Evolutionary conservation across 2,888 invertebrate species (phyloP), one percentile per base, ranked within the genome.

Genomic region (Amphimallon solstitiale): DNA sequence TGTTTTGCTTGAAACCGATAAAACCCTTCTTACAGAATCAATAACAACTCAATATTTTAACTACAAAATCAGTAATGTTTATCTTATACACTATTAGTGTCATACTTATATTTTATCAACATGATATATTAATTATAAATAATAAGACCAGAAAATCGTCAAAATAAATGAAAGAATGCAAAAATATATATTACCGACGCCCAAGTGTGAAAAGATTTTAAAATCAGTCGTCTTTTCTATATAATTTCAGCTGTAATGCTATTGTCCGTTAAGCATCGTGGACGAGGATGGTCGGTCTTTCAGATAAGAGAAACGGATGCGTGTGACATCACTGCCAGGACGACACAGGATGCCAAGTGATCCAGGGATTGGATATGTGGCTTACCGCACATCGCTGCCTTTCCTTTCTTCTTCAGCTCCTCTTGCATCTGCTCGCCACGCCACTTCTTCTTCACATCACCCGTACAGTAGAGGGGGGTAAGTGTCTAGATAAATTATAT

Each of bases 311-410:
- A 52, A 17, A 40, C 56, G 56, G 56, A 56, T 56, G 40, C 56
- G 21, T 38, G 56, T 40, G 43, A 40, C 56, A 56, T 56, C 56
- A 40, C 56, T 43, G 49, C 40, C 23, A 38, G 64, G 38, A 48
- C 40, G 37, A 43, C 63, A 65, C 73, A 75, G 74, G 73, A 78
- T 78, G 77, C 71, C 73, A 75, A 75, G 71, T 77, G 74, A 76
- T 72, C 71, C 70, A 70, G 74, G 68, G 68, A 71, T 63, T 73
- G 76, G 77, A 75, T 75, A 78, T 78, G 78, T 77, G 73, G 77
- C 72, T 72, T 73, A 72, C 73, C 69, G 73, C 73, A 74, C 74
- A 70, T 70, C 70, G 68, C 62, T 61, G 63, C 56, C 29, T 63
- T 52, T 54, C 48, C 43, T 29, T 37, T 59, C 17, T 64, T 61